phyloP scores from a whole-genome alignment of 2,888 invertebrate species.

The Tromatobia lineatoria region DNA sequence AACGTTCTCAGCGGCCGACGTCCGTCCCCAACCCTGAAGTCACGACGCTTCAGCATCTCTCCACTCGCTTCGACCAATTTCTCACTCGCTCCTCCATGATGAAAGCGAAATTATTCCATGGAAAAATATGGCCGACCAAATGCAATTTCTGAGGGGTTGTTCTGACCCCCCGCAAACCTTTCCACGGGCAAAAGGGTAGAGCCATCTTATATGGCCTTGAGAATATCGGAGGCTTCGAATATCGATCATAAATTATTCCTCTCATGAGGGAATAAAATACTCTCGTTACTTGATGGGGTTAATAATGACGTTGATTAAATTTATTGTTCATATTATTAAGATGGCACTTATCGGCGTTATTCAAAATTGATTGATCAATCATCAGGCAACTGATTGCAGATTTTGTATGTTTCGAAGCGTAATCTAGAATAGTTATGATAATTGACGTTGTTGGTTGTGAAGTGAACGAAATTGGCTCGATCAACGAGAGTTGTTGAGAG shows the following conservation, averaged over 20 bases:
- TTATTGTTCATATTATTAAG: constrained; percentile 17
- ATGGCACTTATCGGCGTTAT: not conserved
- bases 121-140: constrained; percentile 84
- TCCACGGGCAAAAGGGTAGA: constrained; percentile 44
- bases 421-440: constrained; percentile 43
- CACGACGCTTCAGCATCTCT: constrained; percentile 56
- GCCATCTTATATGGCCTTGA: constrained; percentile 36
- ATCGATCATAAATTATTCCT: constrained; percentile 19
- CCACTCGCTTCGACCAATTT: constrained; percentile 76
- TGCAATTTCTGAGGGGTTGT: constrained; percentile 77
- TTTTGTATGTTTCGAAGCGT: not conserved
- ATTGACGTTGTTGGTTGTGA: constrained; percentile 44
- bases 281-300: not conserved
- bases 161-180: constrained; percentile 9
- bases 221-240: constrained; percentile 23
- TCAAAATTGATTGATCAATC: constrained; percentile 13
- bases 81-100: constrained; percentile 70
- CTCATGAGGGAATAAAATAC: not conserved
- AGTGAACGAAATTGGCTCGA: constrained; percentile 42
- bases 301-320: not conserved
- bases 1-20: constrained; percentile 64
- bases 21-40: constrained; percentile 61
- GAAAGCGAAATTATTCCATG: constrained; percentile 81
- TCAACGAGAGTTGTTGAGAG: constrained; percentile 37
- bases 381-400: constrained; percentile 27